These are phyloP conservation scores for Caerostris darwini DNA, from an alignment of 1,140 invertebrate genomes.

Conservation along the genomic window DNA sequence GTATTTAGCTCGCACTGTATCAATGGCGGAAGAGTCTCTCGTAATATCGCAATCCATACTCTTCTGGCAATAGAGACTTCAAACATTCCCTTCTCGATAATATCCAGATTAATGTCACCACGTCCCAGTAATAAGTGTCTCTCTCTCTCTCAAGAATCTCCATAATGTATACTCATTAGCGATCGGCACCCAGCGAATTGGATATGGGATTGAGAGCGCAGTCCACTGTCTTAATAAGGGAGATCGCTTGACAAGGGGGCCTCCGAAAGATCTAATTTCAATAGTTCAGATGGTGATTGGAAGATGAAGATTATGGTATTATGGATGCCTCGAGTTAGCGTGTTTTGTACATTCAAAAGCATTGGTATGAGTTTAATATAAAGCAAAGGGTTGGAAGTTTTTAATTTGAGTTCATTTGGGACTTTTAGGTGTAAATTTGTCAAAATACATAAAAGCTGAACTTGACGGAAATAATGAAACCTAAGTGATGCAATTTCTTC, in stretches of 20 bases:
- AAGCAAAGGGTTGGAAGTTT: too few relatives aligned
- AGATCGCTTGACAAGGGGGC: conserved; percentile 3
- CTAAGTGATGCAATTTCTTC: too few relatives aligned
- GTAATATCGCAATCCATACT: background rate
- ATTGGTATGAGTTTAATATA: too few relatives aligned
- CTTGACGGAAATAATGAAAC: too few relatives aligned
- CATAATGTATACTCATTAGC: conserved; percentile 65
- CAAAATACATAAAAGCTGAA: too few relatives aligned
- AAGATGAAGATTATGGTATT: conserved; percentile 17
- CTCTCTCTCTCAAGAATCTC: conserved; percentile 45
- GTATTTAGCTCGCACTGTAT: background rate
- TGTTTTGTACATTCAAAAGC: background rate
- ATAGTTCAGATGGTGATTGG: background rate
- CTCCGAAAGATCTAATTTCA: conserved; percentile 48
- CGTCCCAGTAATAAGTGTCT: conserved; percentile 42
- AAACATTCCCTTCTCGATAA: conserved; percentile 38
- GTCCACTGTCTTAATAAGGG: conserved; percentile 38
- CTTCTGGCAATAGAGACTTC: conserved; percentile 15
- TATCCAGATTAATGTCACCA: conserved; percentile 59
- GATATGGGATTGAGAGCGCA: background rate
- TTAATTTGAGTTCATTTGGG: too few relatives aligned
- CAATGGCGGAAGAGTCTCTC: background rate
- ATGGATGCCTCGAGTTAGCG: background rate
- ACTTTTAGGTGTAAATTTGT: too few relatives aligned
- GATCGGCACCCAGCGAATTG: background rate